Evolutionary conservation across 2,113 vertebrate species (phyloP), one percentile per base, ranked within the genome.

Genomic region (Atractosteus spatula): DNA sequence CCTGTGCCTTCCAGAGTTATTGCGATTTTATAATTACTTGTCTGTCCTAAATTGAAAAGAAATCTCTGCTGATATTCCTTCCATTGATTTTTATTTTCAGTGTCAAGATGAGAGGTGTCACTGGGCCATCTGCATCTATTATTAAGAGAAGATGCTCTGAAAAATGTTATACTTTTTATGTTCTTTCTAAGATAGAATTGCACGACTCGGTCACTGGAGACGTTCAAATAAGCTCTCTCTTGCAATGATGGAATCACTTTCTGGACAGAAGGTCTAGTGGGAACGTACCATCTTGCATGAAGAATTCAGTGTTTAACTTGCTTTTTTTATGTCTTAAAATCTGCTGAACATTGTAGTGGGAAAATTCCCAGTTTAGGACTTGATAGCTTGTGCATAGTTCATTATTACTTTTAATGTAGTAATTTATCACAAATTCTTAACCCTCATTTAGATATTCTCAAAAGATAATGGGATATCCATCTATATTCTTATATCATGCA

Each of bases 91-190:
- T 65, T 29, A 42, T 66, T 66, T 72, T 71, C 59, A 55, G 16
- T 68, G 71, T 74, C 59, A 41, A 61, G 69, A 66, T 70, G 67
- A 73, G 54, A 64, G 67, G 68, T 70, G 72, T 76, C 76, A 78
- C 76, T 72, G 12, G 57, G 5, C n/a, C 43, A 66, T 78, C 77
- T 62, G 55, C 74, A 76, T 69, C 5, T 72, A 68, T 45, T 66
- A 11, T 72, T 78, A 73, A 78, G 78, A 80, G 73, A 72, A 75
- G 66, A 82, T 76, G 72, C 74, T 76, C 66, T 69, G 67, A 78
- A 74, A 73, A 73, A 47, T 64, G 70, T 66, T 29, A 29, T 29
- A 59, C 14, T 59, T 59, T 74, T 14, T 65, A 66, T 62, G 64
- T 73, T 62, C 61, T 71, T 79, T 63, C 29, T 71, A 77, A 7